phyloP scores from a whole-genome alignment of 2,113 vertebrate species.

The Sula dactylatra region DNA sequence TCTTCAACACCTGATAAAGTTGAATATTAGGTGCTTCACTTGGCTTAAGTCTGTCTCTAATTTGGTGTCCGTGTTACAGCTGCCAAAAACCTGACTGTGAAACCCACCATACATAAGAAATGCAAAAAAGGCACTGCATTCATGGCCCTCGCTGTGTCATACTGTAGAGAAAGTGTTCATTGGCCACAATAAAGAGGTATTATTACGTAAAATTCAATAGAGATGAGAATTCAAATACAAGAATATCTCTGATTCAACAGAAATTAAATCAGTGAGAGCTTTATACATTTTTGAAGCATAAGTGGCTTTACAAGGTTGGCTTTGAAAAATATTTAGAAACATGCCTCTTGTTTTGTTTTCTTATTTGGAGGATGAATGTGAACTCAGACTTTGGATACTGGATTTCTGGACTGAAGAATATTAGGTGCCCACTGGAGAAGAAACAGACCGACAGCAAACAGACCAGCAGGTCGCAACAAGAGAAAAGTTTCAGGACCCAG shows the following conservation, averaged over 20 bases:
- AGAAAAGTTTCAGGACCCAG: not conserved
- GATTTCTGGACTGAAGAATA: not conserved
- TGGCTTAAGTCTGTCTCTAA: slow-evolving; percentile 7
- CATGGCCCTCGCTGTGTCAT: not conserved
- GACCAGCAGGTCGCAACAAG: not conserved
- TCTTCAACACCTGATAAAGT: slow-evolving; percentile 20
- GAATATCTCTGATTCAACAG: not conserved
- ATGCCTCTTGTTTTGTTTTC: not conserved
- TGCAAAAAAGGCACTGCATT: not conserved
- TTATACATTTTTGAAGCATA: not conserved
- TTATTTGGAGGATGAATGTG: not conserved
- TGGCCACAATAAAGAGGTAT: not conserved
- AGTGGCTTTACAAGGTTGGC: not conserved
- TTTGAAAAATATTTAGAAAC: not conserved
- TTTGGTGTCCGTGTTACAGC: not conserved
- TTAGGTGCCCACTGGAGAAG: not conserved
- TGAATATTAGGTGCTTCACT: not conserved
- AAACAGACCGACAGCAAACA: not conserved
- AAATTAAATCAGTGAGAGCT: not conserved
- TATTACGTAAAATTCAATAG: not conserved
- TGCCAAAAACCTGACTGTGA: not conserved
- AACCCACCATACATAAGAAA: not conserved
- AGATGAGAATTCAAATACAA: not conserved
- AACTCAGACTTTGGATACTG: not conserved
- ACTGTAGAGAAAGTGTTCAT: not conserved